Conservation (phyloP, 2,797 vertebrate genomes). For the Sebastes melanostomus region DNA sequence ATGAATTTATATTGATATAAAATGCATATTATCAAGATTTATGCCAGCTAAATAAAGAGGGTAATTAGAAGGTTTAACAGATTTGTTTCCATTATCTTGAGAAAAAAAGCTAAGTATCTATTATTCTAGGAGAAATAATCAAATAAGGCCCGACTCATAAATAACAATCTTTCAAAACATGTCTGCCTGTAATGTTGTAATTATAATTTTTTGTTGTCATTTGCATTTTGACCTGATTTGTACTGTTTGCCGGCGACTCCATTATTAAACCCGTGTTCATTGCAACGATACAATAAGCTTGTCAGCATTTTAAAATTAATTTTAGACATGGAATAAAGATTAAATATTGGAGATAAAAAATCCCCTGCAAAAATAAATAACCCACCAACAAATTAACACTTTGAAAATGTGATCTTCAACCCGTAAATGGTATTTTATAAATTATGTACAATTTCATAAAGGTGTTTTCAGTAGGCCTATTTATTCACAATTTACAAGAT, state of each 20-base stretch:
- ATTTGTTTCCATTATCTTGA: background rate
- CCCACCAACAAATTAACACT: conserved; percentile 13
- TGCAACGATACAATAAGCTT: background rate
- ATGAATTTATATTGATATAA: background rate
- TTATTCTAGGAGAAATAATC: background rate
- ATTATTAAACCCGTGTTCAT: background rate
- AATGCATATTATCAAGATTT: background rate
- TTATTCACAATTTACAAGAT: conserved; percentile 95
- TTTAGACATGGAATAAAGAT: background rate
- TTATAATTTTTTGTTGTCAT: background rate
- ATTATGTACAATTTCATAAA: conserved; percentile 88
- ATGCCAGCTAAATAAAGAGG: background rate
- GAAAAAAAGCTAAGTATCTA: background rate
- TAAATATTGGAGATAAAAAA: background rate
- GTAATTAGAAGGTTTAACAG: background rate
- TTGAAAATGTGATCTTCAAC: conserved; percentile 82
- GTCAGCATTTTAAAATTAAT: background rate
- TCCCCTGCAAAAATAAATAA: background rate
- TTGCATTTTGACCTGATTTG: background rate
- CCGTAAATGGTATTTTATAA: conserved; percentile 75
- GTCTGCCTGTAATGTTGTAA: background rate
- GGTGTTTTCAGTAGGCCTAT: conserved; percentile 81
- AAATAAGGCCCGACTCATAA: background rate
- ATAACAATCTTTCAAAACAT: background rate
- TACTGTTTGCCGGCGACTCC: background rate